Percentiles rank a stretch among this genome's conserved stretches.
Evolutionary conservation across 2,113 vertebrate species (phyloP).

Genomic region (Cryptotis parvus): DNA sequence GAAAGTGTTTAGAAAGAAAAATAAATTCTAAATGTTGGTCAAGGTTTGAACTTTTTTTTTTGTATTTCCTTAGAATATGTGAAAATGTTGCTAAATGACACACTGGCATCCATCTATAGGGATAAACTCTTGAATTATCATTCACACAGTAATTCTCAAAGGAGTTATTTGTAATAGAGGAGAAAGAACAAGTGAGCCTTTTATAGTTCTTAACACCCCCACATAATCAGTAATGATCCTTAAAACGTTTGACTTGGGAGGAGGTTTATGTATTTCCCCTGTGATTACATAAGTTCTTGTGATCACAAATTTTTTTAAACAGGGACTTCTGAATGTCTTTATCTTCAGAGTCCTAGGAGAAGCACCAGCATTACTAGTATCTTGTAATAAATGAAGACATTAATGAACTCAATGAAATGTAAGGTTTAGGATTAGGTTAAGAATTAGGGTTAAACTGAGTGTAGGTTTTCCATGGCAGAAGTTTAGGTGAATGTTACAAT

Average conservation of each 20-base stretch:
- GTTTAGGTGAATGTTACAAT: no score
- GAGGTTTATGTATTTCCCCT: not conserved
- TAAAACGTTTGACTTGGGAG: not conserved
- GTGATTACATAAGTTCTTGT: not conserved
- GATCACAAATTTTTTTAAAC: not conserved
- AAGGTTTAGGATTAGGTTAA: not conserved
- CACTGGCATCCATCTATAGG: not conserved
- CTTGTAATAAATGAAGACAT: constrained; percentile 16
- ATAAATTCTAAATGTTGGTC: constrained; percentile 1
- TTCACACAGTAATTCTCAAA: not conserved
- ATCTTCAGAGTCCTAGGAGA: not conserved
- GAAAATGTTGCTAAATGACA: constrained; percentile 51
- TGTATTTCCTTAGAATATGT: constrained; percentile 19
- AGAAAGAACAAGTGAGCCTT: not conserved
- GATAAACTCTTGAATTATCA: not conserved
- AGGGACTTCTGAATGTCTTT: not conserved
- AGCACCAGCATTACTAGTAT: not conserved
- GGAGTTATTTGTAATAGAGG: not conserved
- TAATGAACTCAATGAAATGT: not conserved
- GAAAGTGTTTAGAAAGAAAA: not conserved
- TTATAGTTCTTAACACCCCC: not conserved
- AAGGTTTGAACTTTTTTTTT: constrained; percentile 49
- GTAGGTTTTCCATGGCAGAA: no score
- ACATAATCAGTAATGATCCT: not conserved
- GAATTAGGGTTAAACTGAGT: not conserved